phyloP scores from a whole-genome alignment of 2,888 invertebrate genomes.

The Adelphocoris suturalis region DNA sequence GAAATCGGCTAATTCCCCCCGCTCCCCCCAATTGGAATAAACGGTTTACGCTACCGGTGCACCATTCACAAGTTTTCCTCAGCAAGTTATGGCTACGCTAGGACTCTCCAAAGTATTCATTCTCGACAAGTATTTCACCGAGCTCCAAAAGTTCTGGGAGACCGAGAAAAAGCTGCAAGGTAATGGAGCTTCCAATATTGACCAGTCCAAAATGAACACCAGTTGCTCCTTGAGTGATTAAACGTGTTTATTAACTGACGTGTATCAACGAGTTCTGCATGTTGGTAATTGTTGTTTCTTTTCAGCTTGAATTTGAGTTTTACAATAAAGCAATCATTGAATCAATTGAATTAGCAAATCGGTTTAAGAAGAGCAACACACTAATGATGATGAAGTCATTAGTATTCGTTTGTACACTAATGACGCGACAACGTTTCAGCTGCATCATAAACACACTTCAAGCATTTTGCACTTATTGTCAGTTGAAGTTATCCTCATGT shows the following conservation, averaged over 20 bases:
- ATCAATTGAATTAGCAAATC: background rate
- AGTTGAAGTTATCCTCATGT: too few relatives aligned
- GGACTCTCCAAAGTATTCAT: slow-evolving; percentile 98
- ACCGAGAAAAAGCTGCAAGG: slow-evolving; percentile 97
- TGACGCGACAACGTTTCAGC: too few relatives aligned
- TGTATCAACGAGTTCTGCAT: background rate
- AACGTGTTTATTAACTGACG: background rate
- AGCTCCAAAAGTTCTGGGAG: slow-evolving; percentile 97
- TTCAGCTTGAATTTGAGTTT: background rate
- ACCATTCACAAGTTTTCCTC: background rate
- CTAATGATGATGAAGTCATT: too few relatives aligned
- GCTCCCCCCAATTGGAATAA: background rate
- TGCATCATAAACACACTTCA: too few relatives aligned
- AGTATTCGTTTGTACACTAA: too few relatives aligned
- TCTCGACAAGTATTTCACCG: slow-evolving; percentile 97
- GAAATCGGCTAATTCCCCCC: slow-evolving; percentile 15
- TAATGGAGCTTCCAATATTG: slow-evolving; percentile 78
- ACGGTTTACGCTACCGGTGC: slow-evolving; percentile 26
- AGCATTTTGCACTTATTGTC: too few relatives aligned
- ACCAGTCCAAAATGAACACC: background rate
- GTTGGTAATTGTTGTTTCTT: background rate
- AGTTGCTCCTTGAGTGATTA: background rate
- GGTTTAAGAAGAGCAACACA: too few relatives aligned
- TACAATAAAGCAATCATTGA: background rate
- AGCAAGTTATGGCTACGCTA: slow-evolving; percentile 90